Percentiles rank a stretch among this genome's conserved stretches.
Evolutionary conservation across 1,140 invertebrate genomes (phyloP).

Genomic region (Drosophila rhopaloa): DNA sequence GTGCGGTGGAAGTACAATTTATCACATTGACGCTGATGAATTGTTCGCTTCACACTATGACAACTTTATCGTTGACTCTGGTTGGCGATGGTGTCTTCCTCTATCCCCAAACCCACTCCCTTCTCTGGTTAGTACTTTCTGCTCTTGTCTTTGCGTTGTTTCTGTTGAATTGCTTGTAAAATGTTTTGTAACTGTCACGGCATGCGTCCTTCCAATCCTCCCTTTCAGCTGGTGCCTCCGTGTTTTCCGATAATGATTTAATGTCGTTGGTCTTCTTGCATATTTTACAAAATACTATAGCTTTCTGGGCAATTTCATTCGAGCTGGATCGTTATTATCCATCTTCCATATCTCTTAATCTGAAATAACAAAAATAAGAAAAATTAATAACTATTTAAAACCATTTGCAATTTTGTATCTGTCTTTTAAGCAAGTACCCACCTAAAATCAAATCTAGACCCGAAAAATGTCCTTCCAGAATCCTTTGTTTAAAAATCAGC

Average conservation of each 20-base stretch:
- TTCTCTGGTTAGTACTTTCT: slow-evolving; percentile 34
- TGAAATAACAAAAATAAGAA: too few relatives aligned
- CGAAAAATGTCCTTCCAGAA: too few relatives aligned
- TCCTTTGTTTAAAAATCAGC: not conserved
- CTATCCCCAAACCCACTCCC: not conserved
- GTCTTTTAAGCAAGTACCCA: too few relatives aligned
- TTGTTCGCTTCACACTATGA: slow-evolving; percentile 79
- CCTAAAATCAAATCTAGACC: too few relatives aligned
- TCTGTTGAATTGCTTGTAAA: slow-evolving; percentile 77
- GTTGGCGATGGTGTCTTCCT: slow-evolving; percentile 15
- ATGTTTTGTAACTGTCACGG: slow-evolving; percentile 77
- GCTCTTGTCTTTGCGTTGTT: slow-evolving; percentile 42
- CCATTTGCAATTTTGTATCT: too few relatives aligned
- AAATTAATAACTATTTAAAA: too few relatives aligned
- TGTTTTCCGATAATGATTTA: slow-evolving; percentile 66
- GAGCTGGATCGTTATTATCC: too few relatives aligned
- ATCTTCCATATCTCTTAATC: too few relatives aligned
- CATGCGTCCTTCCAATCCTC: slow-evolving; percentile 34
- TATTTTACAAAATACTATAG: slow-evolving; percentile 30
- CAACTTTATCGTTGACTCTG: slow-evolving; percentile 72
- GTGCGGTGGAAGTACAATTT: slow-evolving; percentile 72
- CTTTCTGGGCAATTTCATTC: not conserved
- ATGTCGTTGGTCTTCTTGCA: slow-evolving; percentile 55
- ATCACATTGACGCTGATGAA: slow-evolving; percentile 82
- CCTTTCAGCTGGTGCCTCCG: slow-evolving; percentile 26